Evolutionary conservation across 2,888 invertebrate species (phyloP).

Genomic region (Hyalella azteca): DNA sequence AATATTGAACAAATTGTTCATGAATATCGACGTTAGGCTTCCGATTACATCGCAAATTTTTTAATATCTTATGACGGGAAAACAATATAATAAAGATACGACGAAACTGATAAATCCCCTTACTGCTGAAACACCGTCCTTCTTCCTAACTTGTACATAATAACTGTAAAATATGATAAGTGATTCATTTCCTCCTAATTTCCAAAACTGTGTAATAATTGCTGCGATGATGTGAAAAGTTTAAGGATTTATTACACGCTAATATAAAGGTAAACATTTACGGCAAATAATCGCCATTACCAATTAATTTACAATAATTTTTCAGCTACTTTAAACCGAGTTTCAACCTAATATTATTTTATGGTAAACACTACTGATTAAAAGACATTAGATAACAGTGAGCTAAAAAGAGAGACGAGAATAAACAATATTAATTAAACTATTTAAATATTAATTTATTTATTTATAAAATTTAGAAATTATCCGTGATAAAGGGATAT

Average conservation of each 20-base stretch:
- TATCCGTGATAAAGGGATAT: too few relatives aligned
- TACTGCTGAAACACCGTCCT: slow-evolving; percentile 35
- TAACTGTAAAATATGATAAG: neutral
- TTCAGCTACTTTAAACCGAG: neutral
- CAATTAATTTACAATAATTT: neutral
- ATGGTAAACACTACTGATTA: too few relatives aligned
- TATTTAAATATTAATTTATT: too few relatives aligned
- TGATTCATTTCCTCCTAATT: neutral
- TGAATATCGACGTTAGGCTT: neutral
- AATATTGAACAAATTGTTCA: neutral
- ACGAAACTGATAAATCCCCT: neutral
- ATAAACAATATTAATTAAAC: too few relatives aligned
- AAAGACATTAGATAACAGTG: too few relatives aligned
- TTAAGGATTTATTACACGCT: neutral
- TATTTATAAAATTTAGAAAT: too few relatives aligned
- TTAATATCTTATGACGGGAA: too few relatives aligned
- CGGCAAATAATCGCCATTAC: neutral
- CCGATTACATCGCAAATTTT: neutral
- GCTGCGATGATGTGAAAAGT: neutral
- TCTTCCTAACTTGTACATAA: slow-evolving; percentile 27
- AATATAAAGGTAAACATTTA: neutral
- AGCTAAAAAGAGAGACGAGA: too few relatives aligned
- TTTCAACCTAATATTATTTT: too few relatives aligned
- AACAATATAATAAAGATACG: neutral
- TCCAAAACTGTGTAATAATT: neutral